Base-by-base conservation (phyloP, 2,113 vertebrate species). In the Hylia prasina region DNA sequence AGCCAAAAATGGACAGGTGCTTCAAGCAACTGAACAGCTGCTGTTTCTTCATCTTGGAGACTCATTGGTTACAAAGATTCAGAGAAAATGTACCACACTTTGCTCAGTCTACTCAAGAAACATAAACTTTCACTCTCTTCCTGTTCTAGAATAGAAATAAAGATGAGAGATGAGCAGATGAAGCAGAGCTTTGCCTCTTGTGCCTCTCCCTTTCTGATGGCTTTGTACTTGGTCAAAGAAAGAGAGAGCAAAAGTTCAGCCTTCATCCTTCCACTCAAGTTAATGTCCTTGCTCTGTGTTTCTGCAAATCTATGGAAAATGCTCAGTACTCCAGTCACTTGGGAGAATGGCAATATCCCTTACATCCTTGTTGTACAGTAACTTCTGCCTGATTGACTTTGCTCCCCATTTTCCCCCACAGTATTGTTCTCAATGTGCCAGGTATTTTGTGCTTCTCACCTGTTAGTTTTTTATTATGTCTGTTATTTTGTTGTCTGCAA, bases 1-100 rank as follows among this genome's bases (percentile, higher is more conserved):
- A 91, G 61, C 84, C 89, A 65, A 44, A 91, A 66, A 39, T 50
- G 51, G 78, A 24, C 50, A 82, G 84, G 30, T 91, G 91, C 73
- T 89, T 25, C 61, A 42, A 64, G 45, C 56, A 70, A 19, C 28
- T 17, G 48, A 94, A 61, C 83, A 96, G 37, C 63, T 85, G 84
- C 42, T 87, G 50, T 28, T 72, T 44, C 57, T 87, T 53, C 73
- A 80, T 85, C 50, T 60, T 60, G n/a, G 31, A 72, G 86, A 33
- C n/a, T 71, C 56, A 21, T 7, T 65, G 40, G 5, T 60, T 72
- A 42, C 58, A 85, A 77, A 42, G 42, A 47, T 61, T 84, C 65
- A 47, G 25, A 82, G 66, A 15, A 91, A 96, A 82, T 65, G 44
- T 31, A 33, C 40, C 7, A 8, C 0, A 0, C 66, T 94, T 89